Evolutionary conservation across 2,113 vertebrate species (phyloP).

Genomic region (Chitala chitala): DNA sequence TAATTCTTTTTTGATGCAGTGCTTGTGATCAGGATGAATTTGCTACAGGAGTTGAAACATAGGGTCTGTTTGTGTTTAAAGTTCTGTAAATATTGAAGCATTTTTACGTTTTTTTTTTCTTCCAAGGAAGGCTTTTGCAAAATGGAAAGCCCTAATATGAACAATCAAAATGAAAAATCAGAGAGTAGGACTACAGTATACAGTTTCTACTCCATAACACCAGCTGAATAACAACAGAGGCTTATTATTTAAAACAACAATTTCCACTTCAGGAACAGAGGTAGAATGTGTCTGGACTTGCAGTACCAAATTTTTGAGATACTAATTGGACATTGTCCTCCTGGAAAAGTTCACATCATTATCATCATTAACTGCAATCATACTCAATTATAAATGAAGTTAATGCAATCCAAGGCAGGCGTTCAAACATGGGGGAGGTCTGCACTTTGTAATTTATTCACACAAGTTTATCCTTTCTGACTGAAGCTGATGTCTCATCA

Average conservation of each 20-base stretch:
- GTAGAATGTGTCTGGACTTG: constrained; percentile 54
- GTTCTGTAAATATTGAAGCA: neutral
- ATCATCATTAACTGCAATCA: constrained; percentile 73
- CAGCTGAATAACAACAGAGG: constrained; percentile 15
- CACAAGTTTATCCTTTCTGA: neutral
- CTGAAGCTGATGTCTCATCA: neutral
- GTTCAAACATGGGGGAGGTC: constrained; percentile 55
- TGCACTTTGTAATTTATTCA: neutral
- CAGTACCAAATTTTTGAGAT: constrained; percentile 66
- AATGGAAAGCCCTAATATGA: too few relatives aligned
- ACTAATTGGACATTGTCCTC: constrained; percentile 66
- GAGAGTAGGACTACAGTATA: neutral
- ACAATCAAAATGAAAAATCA: neutral
- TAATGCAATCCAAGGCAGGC: constrained; percentile 40
- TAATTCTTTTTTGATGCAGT: neutral
- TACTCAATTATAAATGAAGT: constrained; percentile 61
- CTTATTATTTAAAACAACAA: constrained; percentile 38
- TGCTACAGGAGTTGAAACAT: too few relatives aligned
- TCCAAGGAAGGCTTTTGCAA: too few relatives aligned
- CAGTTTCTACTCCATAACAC: neutral
- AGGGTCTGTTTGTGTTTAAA: neutral
- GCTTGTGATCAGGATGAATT: too few relatives aligned
- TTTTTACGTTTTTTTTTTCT: too few relatives aligned
- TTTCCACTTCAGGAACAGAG: constrained; percentile 49
- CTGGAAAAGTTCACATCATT: constrained; percentile 64